A percentile compares a stretch with the other conserved stretches of the same genome.
Evolutionary conservation across 2,113 vertebrate species (phyloP).

Genomic region (Neopipo cinnamomea): DNA sequence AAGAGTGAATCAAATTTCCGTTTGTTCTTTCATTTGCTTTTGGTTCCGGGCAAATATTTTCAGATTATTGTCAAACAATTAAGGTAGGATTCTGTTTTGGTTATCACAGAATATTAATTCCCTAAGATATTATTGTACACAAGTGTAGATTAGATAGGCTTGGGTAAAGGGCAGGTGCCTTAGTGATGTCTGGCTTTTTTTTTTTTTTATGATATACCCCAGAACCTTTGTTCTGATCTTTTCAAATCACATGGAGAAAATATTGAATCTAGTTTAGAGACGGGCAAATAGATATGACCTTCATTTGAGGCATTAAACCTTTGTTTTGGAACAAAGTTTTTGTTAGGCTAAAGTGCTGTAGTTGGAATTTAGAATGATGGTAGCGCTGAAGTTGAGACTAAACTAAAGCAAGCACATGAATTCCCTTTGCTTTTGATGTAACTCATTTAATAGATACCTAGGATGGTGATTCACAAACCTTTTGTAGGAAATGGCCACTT

Average conservation of each 20-base stretch:
- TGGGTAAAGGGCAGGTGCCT: constrained; percentile 54
- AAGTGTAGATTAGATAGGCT: constrained; percentile 18
- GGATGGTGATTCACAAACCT: neutral
- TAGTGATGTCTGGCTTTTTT: neutral
- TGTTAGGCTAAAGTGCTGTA: neutral
- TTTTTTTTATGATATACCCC: neutral
- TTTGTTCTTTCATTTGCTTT: constrained; percentile 47
- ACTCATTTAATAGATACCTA: neutral
- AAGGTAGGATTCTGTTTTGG: constrained; percentile 37
- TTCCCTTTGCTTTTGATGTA: neutral
- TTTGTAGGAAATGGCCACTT: neutral
- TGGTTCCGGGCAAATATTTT: constrained; percentile 21
- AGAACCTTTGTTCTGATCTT: constrained; percentile 57
- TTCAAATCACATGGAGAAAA: constrained; percentile 53
- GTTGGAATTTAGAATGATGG: neutral
- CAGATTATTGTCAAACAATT: constrained; percentile 38
- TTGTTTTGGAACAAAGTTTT: constrained; percentile 23
- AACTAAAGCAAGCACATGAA: neutral
- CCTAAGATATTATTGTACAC: constrained; percentile 21
- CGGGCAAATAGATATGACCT: constrained; percentile 63
- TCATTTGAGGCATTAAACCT: constrained; percentile 50
- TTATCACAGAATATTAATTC: constrained; percentile 37
- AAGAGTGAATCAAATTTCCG: neutral
- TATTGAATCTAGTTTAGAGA: constrained; percentile 31
- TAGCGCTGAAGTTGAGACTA: neutral